These are phyloP conservation scores for Hippoglossus hippoglossus DNA, from an alignment of 2,797 vertebrate species.

Conservation along the genomic window DNA sequence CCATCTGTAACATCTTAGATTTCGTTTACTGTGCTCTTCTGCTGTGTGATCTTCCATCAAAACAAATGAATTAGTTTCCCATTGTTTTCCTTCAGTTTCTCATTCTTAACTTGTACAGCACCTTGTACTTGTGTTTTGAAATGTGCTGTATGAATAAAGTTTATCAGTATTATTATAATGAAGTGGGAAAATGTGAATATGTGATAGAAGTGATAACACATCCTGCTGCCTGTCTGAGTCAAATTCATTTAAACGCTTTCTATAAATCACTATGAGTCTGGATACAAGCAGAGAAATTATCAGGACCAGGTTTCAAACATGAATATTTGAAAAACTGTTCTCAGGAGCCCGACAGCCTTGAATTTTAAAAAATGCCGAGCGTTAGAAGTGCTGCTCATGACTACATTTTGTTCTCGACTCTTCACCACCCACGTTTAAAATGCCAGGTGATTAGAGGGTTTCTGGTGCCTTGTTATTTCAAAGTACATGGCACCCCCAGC, in stretches of 20 bases:
- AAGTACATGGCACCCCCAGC: conserved; percentile 42
- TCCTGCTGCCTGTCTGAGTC: no score
- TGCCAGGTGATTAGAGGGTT: conserved; percentile 72
- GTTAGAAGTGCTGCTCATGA: conserved; percentile 31
- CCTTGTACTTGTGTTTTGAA: no score
- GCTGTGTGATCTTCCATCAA: no score
- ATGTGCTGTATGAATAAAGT: no score
- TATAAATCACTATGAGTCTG: background rate
- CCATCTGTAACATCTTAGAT: no score
- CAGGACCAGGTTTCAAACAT: conserved; percentile 9
- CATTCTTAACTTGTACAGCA: no score
- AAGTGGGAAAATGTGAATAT: no score
- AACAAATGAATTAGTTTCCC: no score
- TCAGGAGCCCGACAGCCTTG: conserved; percentile 19
- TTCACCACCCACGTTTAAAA: conserved; percentile 53
- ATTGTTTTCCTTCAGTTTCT: no score
- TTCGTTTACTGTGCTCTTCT: no score
- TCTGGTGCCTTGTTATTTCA: conserved; percentile 66
- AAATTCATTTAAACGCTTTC: background rate
- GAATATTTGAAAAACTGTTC: conserved; percentile 43
- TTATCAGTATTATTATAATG: no score
- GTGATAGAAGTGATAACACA: no score
- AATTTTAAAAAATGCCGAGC: conserved; percentile 28
- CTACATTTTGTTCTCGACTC: conserved; percentile 50
- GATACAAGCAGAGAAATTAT: background rate